phyloP scores from a whole-genome alignment of 2,888 invertebrate genomes.

The Latheticus oryzae region DNA sequence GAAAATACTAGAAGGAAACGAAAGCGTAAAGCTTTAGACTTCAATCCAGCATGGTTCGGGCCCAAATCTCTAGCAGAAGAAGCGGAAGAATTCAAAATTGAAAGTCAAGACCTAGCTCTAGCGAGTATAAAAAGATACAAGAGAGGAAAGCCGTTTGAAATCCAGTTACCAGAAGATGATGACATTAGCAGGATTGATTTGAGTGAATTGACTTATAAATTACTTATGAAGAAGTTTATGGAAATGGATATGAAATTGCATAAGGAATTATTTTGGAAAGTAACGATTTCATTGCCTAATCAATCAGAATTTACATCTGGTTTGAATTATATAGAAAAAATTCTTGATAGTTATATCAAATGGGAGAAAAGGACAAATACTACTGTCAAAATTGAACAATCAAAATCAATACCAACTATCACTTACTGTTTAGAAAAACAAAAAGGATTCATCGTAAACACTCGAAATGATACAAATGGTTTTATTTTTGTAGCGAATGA shows the following conservation, averaged over 20 bases:
- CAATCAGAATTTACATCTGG: conserved; percentile 48
- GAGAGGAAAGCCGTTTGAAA: conserved; percentile 59
- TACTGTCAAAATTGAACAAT: conserved; percentile 56
- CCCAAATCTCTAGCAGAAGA: conserved; percentile 62
- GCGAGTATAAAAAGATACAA: conserved; percentile 67
- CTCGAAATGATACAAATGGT: conserved; percentile 55
- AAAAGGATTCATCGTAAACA: conserved; percentile 47
- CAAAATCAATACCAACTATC: conserved; percentile 49
- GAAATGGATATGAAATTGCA: conserved; percentile 50
- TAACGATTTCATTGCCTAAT: conserved; percentile 71
- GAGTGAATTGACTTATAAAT: conserved; percentile 51
- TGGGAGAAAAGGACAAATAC: conserved; percentile 59
- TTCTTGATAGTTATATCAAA: conserved; percentile 50
- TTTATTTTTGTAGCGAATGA: conserved; percentile 59
- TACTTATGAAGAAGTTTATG: conserved; percentile 52
- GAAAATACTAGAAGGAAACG: conserved; percentile 61
- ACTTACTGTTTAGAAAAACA: conserved; percentile 60
- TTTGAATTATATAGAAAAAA: conserved; percentile 45
- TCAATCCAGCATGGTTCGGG: conserved; percentile 70
- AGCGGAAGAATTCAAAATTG: conserved; percentile 65
- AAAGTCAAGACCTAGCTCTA: conserved; percentile 65
- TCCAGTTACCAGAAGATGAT: conserved; percentile 45
- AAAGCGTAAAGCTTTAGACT: conserved; percentile 68
- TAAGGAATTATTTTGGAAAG: conserved; percentile 71
- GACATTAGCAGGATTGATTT: conserved; percentile 53